Evolutionary conservation across 2,113 vertebrate species (phyloP).

Genomic region (Nerophis lumbriciformis): DNA sequence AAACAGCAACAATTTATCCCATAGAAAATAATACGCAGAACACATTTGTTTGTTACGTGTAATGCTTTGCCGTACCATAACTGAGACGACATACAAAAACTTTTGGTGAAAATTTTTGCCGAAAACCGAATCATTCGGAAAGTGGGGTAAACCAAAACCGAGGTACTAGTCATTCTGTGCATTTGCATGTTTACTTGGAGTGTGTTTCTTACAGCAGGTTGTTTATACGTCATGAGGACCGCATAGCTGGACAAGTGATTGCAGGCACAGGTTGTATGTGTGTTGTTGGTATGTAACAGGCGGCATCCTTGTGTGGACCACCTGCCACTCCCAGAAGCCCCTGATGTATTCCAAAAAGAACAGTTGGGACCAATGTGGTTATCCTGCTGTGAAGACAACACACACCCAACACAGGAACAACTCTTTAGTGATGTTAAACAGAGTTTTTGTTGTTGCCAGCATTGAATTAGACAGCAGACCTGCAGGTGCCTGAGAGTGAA

Average conservation of each 20-base stretch:
- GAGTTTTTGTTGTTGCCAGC: background rate
- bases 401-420: slow-evolving; percentile 8
- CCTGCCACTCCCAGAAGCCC: slow-evolving; percentile 82
- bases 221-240: slow-evolving; percentile 85
- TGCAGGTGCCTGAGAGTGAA: slow-evolving; percentile 87
- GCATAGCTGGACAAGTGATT: slow-evolving; percentile 94
- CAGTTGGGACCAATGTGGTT: slow-evolving; percentile 93
- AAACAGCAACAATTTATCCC: no score
- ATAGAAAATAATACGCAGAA: no score
- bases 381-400: slow-evolving; percentile 73
- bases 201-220: slow-evolving; percentile 73
- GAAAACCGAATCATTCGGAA: no score
- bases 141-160: no score
- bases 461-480: slow-evolving; percentile 55
- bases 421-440: background rate
- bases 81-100: no score
- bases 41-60: no score
- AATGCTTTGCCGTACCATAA: no score
- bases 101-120: no score
- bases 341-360: slow-evolving; percentile 92
- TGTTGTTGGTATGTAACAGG: slow-evolving; percentile 86
- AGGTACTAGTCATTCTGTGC: background rate
- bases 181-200: slow-evolving; percentile 2
- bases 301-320: slow-evolving; percentile 91
- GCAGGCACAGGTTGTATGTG: slow-evolving; percentile 90